Evolutionary conservation across 1,140 invertebrate species (phyloP), one percentile per base, ranked within the genome.

Genomic region (Megalopta genalis): DNA sequence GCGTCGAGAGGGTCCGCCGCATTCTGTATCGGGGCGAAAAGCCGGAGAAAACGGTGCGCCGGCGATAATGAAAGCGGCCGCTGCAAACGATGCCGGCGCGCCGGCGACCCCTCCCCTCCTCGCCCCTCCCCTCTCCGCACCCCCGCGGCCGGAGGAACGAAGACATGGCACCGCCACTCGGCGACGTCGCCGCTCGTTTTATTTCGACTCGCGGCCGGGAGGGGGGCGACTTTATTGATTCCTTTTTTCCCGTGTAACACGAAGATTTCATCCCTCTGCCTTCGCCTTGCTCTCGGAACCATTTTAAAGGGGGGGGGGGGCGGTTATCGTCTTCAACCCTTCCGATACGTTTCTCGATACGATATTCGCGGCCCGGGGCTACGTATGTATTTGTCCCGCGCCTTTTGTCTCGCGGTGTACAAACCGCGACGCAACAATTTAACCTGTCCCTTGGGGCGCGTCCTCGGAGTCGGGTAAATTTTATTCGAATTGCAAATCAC

Each of bases 171-270:
- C 73, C 68, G 68, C 83, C 87, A 90, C 83, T 88, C 88, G 82
- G 80, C 85, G 88, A 89, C 83, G 79, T 89, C 88, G 83, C 86
- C 84, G 83, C 79, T 77, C 85, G 81, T 83, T 86, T 87, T 90
- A 89, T 89, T 90, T 89, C 83, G 66, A 86, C 75, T 86, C 70
- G 65, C 66, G 74, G 54, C 80, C 60, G 81, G 60, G 8, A 9
- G 6, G 54, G 54, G 49, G 49, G 67, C 82, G 77, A 75, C 73
- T 87, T 85, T 88, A 89, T 90, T 77, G 90, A 89, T 89, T 88
- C 77, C 46, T 63, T 77, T 70, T 74, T 70, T 27, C 25, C 2
- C 54, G 16, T 18, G 66, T 81, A 27, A 63, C 27, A 37, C 54
- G 27, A 52, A 46, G 32, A 82, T 83, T 64, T 60, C 68, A 59